Percentiles rank a stretch among this genome's conserved stretches.
These are phyloP conservation scores for Omphaloscelis lunosa DNA, from an alignment of 2,888 invertebrate genomes.

Conservation along the genomic window DNA sequence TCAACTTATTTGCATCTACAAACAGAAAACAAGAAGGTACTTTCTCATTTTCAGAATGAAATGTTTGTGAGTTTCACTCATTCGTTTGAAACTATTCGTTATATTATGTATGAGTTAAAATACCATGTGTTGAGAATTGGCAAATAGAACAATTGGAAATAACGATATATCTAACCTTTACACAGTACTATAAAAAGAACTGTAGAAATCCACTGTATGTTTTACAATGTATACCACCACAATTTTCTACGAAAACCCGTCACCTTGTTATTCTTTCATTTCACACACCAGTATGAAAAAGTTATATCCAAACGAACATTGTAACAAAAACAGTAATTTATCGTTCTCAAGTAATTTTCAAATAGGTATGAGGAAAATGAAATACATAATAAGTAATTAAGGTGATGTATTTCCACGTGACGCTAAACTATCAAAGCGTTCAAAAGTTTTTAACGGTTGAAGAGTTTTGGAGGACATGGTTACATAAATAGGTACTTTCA, in stretches of 20 bases:
- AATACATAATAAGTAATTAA: not conserved
- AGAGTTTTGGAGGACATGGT: not conserved
- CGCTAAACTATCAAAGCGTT: not conserved
- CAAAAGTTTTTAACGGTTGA: conserved; percentile 15
- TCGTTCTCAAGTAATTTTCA: not conserved
- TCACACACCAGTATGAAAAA: not conserved
- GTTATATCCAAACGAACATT: not conserved
- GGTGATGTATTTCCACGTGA: not conserved
- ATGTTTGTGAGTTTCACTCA: not conserved
- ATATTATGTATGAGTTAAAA: not conserved
- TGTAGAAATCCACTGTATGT: not conserved
- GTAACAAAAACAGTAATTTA: conserved; percentile 1
- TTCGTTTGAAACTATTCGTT: not conserved
- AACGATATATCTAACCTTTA: not conserved
- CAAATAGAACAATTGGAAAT: not conserved
- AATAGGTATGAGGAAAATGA: not conserved
- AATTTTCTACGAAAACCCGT: not conserved
- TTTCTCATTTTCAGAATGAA: not conserved
- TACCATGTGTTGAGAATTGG: not conserved
- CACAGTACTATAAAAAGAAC: not conserved
- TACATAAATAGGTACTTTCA: not conserved
- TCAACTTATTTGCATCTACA: not conserved
- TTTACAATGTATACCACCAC: not conserved
- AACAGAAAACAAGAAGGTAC: not conserved
- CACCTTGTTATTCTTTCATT: conserved; percentile 14